Evolutionary conservation across 2,113 vertebrate species (phyloP).

Genomic region (Gopherus flavomarginatus): DNA sequence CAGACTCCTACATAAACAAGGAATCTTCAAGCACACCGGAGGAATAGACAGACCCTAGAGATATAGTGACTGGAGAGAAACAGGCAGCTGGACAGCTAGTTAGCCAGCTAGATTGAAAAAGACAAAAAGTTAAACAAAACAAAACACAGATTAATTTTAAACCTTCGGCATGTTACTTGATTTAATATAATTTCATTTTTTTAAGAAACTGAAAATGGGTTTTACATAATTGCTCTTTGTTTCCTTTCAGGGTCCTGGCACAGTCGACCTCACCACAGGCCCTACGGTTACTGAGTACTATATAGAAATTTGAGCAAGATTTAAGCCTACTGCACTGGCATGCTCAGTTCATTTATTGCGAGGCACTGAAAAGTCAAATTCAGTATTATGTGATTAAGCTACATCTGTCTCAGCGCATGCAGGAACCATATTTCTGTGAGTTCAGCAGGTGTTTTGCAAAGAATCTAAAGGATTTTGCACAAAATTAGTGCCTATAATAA

Average conservation of each 20-base stretch:
- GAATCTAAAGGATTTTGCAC: constrained; percentile 80
- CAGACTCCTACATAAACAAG: constrained; percentile 40
- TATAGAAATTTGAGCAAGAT: constrained; percentile 73
- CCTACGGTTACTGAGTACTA: constrained; percentile 34
- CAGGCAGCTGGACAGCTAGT: neutral
- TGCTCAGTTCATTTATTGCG: constrained; percentile 79
- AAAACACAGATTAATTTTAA: neutral
- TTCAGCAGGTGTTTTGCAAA: constrained; percentile 84
- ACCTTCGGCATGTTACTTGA: neutral
- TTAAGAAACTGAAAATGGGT: constrained; percentile 1
- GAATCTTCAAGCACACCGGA: constrained; percentile 38
- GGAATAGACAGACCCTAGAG: constrained; percentile 57
- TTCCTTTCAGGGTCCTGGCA: constrained; percentile 15
- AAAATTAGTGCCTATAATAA: constrained; percentile 85
- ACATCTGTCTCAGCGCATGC: constrained; percentile 81
- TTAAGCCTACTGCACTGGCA: constrained; percentile 68
- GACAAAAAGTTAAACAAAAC: neutral
- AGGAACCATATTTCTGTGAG: constrained; percentile 84
- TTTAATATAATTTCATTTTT: neutral
- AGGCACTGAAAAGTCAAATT: constrained; percentile 79
- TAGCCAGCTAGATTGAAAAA: constrained; percentile 1
- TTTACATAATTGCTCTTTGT: constrained; percentile 48
- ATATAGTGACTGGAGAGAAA: neutral
- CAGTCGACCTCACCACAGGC: constrained; percentile 47
- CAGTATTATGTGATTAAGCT: constrained; percentile 83